These are phyloP conservation scores for Festucalex cinctus DNA, from an alignment of 2,113 vertebrate genomes.

Conservation along the genomic window DNA sequence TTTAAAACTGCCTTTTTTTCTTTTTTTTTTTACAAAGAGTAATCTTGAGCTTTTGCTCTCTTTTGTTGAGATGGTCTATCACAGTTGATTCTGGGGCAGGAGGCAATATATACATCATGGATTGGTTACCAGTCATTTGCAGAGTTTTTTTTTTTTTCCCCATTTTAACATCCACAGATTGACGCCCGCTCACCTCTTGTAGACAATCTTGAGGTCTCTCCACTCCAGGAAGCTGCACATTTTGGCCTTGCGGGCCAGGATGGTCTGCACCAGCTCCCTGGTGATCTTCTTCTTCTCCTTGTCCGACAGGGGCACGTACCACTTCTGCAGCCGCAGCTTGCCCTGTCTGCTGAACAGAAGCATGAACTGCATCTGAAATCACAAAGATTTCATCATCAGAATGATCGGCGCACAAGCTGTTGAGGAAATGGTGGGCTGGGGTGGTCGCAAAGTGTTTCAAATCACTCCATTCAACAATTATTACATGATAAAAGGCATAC, in stretches of 20 bases:
- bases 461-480: not conserved
- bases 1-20: too few relatives aligned
- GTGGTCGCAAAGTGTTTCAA: not conserved
- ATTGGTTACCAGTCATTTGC: not conserved
- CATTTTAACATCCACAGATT: not conserved
- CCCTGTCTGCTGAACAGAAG: slow-evolving; percentile 97
- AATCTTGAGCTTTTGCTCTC: too few relatives aligned
- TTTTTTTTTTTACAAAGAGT: too few relatives aligned
- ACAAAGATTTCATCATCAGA: not conserved
- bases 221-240: slow-evolving; percentile 99
- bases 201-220: slow-evolving; percentile 84
- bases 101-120: not conserved
- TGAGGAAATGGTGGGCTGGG: slow-evolving; percentile 8
- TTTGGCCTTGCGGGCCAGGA: slow-evolving; percentile 94
- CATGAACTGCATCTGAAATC: slow-evolving; percentile 97
- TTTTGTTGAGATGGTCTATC: too few relatives aligned
- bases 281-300: slow-evolving; percentile 99
- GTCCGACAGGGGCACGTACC: slow-evolving; percentile 96
- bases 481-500: not conserved
- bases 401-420: not conserved
- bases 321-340: slow-evolving; percentile 96
- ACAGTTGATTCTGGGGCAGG: not conserved
- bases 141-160: not conserved
- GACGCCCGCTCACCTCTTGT: slow-evolving; percentile 83
- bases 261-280: slow-evolving; percentile 94